Base-by-base conservation (phyloP, 2,888 invertebrate species). In the Leucophora obtusa region DNA sequence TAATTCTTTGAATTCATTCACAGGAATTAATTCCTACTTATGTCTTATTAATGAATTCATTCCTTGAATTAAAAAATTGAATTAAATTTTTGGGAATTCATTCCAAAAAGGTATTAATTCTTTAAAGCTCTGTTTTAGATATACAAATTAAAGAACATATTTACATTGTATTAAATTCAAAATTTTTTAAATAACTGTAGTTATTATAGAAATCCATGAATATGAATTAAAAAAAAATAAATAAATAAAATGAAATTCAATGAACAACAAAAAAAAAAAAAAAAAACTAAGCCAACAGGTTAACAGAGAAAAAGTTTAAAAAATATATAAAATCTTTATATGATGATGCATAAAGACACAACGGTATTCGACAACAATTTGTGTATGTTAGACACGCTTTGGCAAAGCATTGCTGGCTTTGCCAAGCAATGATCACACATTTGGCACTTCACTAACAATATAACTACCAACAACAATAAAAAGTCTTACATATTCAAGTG, bases 201-300 rank as follows among this genome's bases (percentile, higher is more conserved):
- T 3, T 33, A 50, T 53, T 58, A 10, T 63, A 50, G 38, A 76
- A 66, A 60, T 60, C 35, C 70, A 60, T 71, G 69, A 69, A 60
- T 71, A 71, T 71, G 60, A 77, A 77, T 77, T 71, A 24, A 7
- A 0, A 28, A 24, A 69, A 56, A 33, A n/a, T n/a, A 9, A 15
- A 50, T 58, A 60, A 43, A 10, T 47, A 43, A 68, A 69, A 50
- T 51, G 58, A 58, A 69, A 50, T 59, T 47, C 50, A 51, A 38
- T 17, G 17, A 62, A 62, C 54, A 17, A 33, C 38, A 43, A 10
- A 68, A 35, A 28, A 79, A 33, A 50, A 43, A 10, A 68, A 35
- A 28, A 79, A 74, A 66, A 82, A 82, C 78, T 82, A 83, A 83
- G 82, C 82, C 82, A 83, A 83, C 82, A 80, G 79, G 81, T 82